phyloP scores from a whole-genome alignment of 2,797 vertebrate genomes.

The Acanthopagrus latus region DNA sequence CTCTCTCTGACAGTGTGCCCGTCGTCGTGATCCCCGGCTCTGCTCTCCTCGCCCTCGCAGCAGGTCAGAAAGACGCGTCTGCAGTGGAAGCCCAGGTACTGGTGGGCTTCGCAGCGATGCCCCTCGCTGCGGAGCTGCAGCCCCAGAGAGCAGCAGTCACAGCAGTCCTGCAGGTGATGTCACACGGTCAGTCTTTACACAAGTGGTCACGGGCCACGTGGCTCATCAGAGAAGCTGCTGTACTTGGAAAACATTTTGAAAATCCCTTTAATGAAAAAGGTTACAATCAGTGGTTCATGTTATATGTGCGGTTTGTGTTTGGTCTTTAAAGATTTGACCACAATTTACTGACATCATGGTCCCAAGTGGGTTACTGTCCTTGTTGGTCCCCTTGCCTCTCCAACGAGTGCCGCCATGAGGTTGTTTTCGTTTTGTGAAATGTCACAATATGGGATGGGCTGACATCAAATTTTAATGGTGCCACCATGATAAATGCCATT shows the following conservation, averaged over 20 bases:
- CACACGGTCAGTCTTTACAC: constrained; percentile 26
- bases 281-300: not conserved
- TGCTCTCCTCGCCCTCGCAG: constrained; percentile 86
- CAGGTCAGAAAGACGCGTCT: constrained; percentile 90
- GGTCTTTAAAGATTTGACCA: not conserved
- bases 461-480: not conserved
- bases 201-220: not conserved
- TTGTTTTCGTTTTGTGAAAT: not conserved
- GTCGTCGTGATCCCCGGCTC: constrained; percentile 68
- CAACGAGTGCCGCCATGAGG: not conserved
- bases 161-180: constrained; percentile 89
- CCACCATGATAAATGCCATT: too few relatives aligned
- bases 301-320: not conserved
- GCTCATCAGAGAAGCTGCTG: not conserved
- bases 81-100: constrained; percentile 90
- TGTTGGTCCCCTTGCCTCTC: not conserved
- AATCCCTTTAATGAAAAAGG: constrained; percentile 2
- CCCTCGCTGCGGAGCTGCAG: constrained; percentile 85
- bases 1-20: constrained; percentile 85
- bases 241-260: not conserved
- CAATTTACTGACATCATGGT: not conserved
- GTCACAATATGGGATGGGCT: not conserved
- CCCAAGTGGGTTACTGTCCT: not conserved
- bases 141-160: constrained; percentile 92
- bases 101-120: constrained; percentile 86